Evolutionary conservation across 2,113 vertebrate species (phyloP), one percentile per base, ranked within the genome.

Genomic region (Hiodon alosoides): DNA sequence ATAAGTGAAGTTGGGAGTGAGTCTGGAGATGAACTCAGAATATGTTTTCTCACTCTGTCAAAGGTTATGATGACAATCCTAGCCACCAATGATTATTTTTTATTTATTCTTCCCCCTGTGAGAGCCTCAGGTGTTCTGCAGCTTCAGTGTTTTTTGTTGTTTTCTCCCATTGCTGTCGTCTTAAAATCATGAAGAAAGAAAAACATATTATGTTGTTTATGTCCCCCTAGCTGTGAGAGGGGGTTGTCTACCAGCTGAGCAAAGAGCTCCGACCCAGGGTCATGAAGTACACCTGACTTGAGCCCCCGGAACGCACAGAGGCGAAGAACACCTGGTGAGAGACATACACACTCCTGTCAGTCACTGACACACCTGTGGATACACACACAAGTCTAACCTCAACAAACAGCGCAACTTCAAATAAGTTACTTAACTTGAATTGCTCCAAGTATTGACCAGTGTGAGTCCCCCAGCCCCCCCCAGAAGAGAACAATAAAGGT

Each of bases 231-330:
- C 54, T 47, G 31, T 47, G 31, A 14, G 75, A 76, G 66, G 69
- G 74, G 55, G 3, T 81, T 82, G 83, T 91, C 93, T 96, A 99
- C 97, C 97, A 99, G 91, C 96, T 99, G 88, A 99, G 94, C 86
- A 99, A 93, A 86, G 97, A 98, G 90, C 95, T 99, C 86, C 96
- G 94, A 73, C 96, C 96, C 83, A 99, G 89, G 73, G 97, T 99
- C 97, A 99, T 99, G 86, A 99, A 99, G 92, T 99, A 99, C 66
- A 99, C 97, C 93, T 99, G 97, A 86, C 96, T 99, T 87, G 96
- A 97, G 85, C 97, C 97, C 75, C 97, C 97, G 0, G 96, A 97
- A 46, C 97, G 94, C 54, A 99, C 97, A 0, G 97, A 99, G 73
- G 97, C 97, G 62, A 98, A 98, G 89, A 99, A 99, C 77, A 99